Base-by-base conservation (phyloP, 2,113 vertebrate species). In the Sinocyclocheilus anophthalmus region DNA sequence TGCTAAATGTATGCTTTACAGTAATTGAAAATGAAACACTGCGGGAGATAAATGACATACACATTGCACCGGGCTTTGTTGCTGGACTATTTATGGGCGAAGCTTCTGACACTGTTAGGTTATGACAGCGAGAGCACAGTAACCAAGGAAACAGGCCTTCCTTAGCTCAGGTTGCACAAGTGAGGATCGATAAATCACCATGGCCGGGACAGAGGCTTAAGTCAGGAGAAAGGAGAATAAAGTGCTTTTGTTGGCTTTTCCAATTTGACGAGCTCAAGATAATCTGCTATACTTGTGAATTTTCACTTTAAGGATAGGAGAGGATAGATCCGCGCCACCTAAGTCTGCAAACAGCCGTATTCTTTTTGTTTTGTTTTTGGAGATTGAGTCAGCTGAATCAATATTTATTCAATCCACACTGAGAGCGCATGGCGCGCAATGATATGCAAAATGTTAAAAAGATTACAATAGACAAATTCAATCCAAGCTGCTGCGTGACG, bases 61-160 rank as follows among this genome's bases (percentile, higher is more conserved):
- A 39, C 80, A 16, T 53, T 42, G 42, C 73, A 89, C 90, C 70
- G 86, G 88, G 85, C 78, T 63, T 85, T 83, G 65, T 45, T 85
- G 91, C 53, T 53, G 80, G 50, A 80, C 72, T 80, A 75, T 80
- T 87, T 80, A 61, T 84, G 84, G 88, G 81, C 13, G 4, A 50
- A 88, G 85, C 89, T 91, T 91, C 73, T 81, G 89, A 88, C 88
- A 72, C 83, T 85, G 89, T 86, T 59, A 67, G 61, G 87, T 87
- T 89, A 78, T 76, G 87, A 93, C 91, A 92, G 89, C 69, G 42
- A 86, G 84, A 86, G 82, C 1, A 78, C 76, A 80, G 93, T 94
- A 93, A 89, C 92, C 89, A 93, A 91, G 92, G 93, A 84, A 88
- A 76, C 87, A 88, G 81, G 53, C 81, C 70, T 72, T 86, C 80